These are phyloP conservation scores for Mionectes olivaceus DNA, from an alignment of 2,797 vertebrate genomes.

Conservation along the genomic window DNA sequence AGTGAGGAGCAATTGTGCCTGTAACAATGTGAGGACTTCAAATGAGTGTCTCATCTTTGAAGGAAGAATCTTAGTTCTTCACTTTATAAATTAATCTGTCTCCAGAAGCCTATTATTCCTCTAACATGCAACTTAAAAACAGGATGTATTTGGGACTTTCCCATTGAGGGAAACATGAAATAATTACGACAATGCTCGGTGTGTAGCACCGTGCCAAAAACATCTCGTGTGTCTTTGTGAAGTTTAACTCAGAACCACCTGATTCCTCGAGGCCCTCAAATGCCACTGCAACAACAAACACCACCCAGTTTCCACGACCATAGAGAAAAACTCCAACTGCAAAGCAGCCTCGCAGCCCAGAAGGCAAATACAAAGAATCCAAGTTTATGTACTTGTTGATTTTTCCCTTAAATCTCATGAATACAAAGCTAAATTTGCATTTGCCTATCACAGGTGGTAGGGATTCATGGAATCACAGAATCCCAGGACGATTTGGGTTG, in stretches of 20 bases:
- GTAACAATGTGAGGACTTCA: constrained; percentile 14
- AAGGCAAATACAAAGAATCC: background rate
- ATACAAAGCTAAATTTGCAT: background rate
- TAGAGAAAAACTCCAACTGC: background rate
- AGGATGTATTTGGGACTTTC: constrained; percentile 62
- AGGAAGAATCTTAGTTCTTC: constrained; percentile 24
- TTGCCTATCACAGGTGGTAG: background rate
- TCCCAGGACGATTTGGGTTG: background rate
- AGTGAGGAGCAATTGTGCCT: background rate
- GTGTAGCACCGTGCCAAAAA: constrained; percentile 14
- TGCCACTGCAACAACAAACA: background rate
- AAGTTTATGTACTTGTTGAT: background rate
- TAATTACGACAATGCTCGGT: constrained; percentile 9
- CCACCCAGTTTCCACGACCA: background rate
- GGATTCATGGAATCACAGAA: background rate
- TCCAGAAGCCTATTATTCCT: constrained; percentile 56
- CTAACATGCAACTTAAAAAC: constrained; percentile 39
- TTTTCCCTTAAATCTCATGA: background rate
- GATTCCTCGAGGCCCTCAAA: constrained; percentile 16
- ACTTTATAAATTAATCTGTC: constrained; percentile 46
- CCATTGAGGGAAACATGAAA: constrained; percentile 53
- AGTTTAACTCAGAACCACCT: constrained; percentile 13
- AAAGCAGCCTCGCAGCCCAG: background rate
- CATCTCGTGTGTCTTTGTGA: background rate
- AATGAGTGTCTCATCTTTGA: constrained; percentile 33